phyloP scores from a whole-genome alignment of 1,140 invertebrate species.

The Maniola jurtina region DNA sequence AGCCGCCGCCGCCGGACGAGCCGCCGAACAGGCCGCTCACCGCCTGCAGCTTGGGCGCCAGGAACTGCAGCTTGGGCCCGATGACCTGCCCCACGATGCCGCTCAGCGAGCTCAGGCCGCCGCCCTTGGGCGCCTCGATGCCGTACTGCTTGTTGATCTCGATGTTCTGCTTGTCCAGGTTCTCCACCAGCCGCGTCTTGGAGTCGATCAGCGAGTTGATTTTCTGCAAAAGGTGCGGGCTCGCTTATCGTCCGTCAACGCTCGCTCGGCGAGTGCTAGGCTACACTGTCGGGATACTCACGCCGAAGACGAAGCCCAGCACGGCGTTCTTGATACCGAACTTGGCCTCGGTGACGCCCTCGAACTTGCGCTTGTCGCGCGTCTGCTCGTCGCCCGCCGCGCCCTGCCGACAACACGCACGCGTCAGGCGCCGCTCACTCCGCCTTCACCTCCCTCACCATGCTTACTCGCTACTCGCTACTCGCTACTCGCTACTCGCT shows the following conservation, averaged over 20 bases:
- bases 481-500: conserved; percentile 28
- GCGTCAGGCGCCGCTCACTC: conserved; percentile 24
- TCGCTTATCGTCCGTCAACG: too few relatives aligned
- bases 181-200: conserved; percentile 84
- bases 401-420: conserved; percentile 65
- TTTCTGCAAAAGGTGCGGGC: conserved; percentile 80
- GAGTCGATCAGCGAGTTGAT: conserved; percentile 87
- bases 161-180: conserved; percentile 84
- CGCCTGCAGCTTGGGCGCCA: conserved; percentile 78
- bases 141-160: conserved; percentile 86
- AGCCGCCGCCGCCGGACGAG: conserved; percentile 70
- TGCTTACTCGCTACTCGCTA: conserved; percentile 23
- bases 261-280: background rate
- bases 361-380: conserved; percentile 86
- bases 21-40: conserved; percentile 79
- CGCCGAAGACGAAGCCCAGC: conserved; percentile 88
- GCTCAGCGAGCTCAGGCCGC: conserved; percentile 66
- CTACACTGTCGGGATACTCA: conserved; percentile 76
- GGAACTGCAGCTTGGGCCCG: conserved; percentile 80
- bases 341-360: conserved; percentile 81
- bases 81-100: conserved; percentile 78
- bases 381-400: conserved; percentile 59
- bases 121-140: conserved; percentile 81
- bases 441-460: background rate
- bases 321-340: conserved; percentile 87